These are phyloP conservation scores for Odobenus rosmarus DNA, from an alignment of 2,113 vertebrate species.

Conservation along the genomic window DNA sequence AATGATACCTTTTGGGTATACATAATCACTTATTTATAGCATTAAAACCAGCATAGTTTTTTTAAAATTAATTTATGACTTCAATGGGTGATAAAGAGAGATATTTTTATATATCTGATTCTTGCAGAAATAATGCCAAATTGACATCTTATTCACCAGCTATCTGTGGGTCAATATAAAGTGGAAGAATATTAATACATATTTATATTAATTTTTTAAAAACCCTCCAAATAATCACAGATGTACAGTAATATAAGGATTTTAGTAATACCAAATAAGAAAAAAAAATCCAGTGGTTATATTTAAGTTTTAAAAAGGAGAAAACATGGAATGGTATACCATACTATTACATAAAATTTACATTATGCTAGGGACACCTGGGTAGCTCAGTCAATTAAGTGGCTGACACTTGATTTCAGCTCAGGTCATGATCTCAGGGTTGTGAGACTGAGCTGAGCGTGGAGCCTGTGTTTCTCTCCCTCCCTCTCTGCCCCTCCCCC, in stretches of 20 bases:
- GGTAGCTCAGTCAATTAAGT: background rate
- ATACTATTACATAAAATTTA: background rate
- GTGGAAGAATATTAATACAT: background rate
- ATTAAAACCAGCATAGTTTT: conserved; percentile 33
- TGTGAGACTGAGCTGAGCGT: background rate
- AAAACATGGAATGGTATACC: background rate
- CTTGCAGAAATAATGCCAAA: conserved; percentile 35
- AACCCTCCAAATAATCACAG: background rate
- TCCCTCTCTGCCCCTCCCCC: background rate
- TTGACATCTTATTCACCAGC: background rate
- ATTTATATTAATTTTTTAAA: background rate
- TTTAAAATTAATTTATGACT: conserved; percentile 26
- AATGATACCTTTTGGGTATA: background rate
- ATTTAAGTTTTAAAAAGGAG: conserved; percentile 26
- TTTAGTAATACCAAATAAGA: background rate
- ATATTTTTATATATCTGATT: background rate
- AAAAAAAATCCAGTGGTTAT: background rate
- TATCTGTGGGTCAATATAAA: background rate
- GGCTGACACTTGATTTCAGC: background rate
- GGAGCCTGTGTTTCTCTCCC: background rate
- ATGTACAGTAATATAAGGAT: background rate
- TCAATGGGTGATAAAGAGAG: background rate
- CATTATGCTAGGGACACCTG: background rate
- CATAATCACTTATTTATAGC: background rate
- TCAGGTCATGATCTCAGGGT: background rate